Conservation (phyloP, 2,113 vertebrate genomes). For the Varanus salvator region DNA sequence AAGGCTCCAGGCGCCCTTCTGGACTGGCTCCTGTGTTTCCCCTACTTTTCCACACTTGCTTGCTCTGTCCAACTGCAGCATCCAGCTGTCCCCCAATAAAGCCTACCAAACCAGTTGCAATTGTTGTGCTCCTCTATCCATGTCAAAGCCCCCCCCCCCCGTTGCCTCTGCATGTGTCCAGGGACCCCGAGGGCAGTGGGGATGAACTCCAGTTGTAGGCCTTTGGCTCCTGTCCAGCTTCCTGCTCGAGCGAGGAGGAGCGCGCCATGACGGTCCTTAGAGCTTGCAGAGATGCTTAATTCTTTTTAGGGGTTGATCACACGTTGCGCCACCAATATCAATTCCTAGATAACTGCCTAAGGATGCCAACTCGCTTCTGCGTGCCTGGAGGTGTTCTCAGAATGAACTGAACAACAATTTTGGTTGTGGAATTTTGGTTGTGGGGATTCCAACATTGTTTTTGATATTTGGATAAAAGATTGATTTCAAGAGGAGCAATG, state of each 20-base stretch:
- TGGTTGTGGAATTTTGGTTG: neutral
- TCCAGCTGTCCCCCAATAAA: slow-evolving; percentile 75
- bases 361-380: neutral
- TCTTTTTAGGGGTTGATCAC: neutral
- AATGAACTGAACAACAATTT: neutral
- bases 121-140: no score
- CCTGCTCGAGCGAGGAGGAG: neutral
- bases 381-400: neutral
- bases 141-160: neutral
- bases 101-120: slow-evolving; percentile 45
- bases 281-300: no score
- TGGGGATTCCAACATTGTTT: neutral
- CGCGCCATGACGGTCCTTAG: neutral
- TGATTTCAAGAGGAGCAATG: neutral
- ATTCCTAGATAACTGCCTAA: neutral
- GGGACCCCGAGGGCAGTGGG: neutral
- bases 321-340: neutral
- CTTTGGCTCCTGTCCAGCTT: neutral
- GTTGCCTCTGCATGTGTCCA: neutral
- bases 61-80: slow-evolving; percentile 81
- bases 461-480: no score
- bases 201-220: neutral
- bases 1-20: neutral
- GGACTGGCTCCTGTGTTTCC: slow-evolving; percentile 59
- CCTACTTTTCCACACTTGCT: slow-evolving; percentile 74